Base-by-base conservation (phyloP, 2,888 invertebrate species). In the Tipula lateralis region DNA sequence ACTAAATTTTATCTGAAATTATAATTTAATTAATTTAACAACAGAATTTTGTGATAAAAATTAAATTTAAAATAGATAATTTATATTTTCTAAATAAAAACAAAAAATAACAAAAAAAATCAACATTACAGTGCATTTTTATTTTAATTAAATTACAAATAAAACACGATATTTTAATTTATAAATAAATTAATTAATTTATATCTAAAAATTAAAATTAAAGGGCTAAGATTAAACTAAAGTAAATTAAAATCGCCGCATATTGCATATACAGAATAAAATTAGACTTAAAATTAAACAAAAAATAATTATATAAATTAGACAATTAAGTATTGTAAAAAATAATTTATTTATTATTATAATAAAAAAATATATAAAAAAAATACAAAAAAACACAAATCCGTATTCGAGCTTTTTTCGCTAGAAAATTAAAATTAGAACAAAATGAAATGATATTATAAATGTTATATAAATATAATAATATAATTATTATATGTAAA, bases 331-430 rank as follows among this genome's bases (percentile, higher is more conserved):
- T 44, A 66, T 66, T 66, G 66, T 66, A 66, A 24, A 66, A 66
- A 66, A 66, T 19, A 66, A 66, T 66, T 66, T 24, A 66, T 24
- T 66, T 19, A 66, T 24, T 66, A 66, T 66, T 66, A 66, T 50
- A 50, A 50, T 36, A 9, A 36, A 36, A 36, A 66, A 82, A 82
- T 30, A 82, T 16, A 13, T n/a, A 82, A 29, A 82, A 82, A 82
- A 30, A 30, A 30, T 4, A 82, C 3, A 82, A 82, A 82, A 82
- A 82, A 82, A 30, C 9, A 30, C 29, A 82, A 82, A 82, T 82
- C 82, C 82, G 82, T 82, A 82, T 82, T 82, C 82, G 82, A 82
- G 82, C 82, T 82, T 82, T 66, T 82, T 82, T 82, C 82, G 82
- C 82, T 82, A 82, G 82, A 82, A 82, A 82, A 82, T 66, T 66